Base-by-base conservation (phyloP, 2,797 vertebrate genomes). In the Heterohyrax brucei region DNA sequence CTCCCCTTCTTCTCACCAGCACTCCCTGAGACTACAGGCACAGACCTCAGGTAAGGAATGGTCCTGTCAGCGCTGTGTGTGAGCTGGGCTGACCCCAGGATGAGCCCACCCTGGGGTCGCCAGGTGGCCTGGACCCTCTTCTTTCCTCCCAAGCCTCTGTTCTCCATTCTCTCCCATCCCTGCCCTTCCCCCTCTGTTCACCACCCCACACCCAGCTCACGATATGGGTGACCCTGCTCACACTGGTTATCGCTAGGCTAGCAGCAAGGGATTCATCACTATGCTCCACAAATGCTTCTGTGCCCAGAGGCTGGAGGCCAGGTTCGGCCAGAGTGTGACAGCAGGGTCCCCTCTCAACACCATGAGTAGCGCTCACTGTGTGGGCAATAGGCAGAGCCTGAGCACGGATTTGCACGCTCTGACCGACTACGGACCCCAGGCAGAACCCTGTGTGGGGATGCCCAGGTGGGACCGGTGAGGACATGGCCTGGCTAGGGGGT, bases 31-130 rank as follows among this genome's bases (percentile, higher is more conserved):
- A 99, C 99, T 89, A 98, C 99, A 97, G 99, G 99, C 98, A 99
- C 99, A 97, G 99, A 99, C 98, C 98, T 99, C 98, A 99, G 99
- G 99, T 99, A 97, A 98, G 98, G 93, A 97, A 92, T 28, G 30
- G 61, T 87, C 81, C 90, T 90, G 75, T 97, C n/a, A 24, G n/a
- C 48, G 18, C 26, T 0, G 5, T 28, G 13, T 66, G 26, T 5
- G 28, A 39, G 70, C 70, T 70, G 33, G 33, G 33, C 33, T 22
- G 64, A 28, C 26, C 44, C 4, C 33, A 21, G 9, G 33, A 10
- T 66, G 64, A 66, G 62, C 26, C 26, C 24, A 64, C 62, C 26
- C 10, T 8, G 24, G 22, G 61, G 21, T 64, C 22, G 26, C 62
- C 62, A 64, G 62, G 62, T 7, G 19, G 7, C 59, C 21, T 21